A percentile compares a stretch with the other conserved stretches of the same genome.
Conservation (phyloP, 2,797 vertebrate genomes). For the Siniperca scherzeri region DNA sequence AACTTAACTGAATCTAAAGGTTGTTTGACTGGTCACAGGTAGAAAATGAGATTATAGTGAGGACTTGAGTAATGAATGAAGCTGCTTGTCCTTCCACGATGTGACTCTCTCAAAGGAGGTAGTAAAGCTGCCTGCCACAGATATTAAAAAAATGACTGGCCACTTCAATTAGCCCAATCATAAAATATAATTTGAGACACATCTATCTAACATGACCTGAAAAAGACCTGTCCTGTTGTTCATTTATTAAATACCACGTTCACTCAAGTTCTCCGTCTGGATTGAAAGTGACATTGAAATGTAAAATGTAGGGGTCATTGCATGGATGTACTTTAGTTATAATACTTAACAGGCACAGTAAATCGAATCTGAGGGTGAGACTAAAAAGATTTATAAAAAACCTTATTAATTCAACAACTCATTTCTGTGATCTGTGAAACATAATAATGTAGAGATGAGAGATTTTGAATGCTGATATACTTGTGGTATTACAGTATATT, state of each 20-base stretch:
- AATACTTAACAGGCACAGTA: conserved; percentile 58
- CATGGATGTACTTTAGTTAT: conserved; percentile 28
- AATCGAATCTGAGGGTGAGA: conserved; percentile 46
- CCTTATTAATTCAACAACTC: conserved; percentile 18
- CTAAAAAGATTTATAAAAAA: conserved; percentile 29
- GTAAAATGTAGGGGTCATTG: conserved; percentile 39
- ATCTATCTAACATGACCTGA: conserved; percentile 67
- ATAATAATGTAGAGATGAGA: conserved; percentile 20
- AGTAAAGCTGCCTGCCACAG: conserved; percentile 62
- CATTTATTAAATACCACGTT: conserved; percentile 67
- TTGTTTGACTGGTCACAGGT: conserved; percentile 54
- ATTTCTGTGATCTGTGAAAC: conserved; percentile 30
- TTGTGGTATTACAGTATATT: not conserved
- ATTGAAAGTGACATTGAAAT: conserved; percentile 49
- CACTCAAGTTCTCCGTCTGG: conserved; percentile 38
- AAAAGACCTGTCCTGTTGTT: conserved; percentile 55
- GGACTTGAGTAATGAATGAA: conserved; percentile 64
- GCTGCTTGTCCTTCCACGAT: conserved; percentile 55
- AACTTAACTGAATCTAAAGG: conserved; percentile 54
- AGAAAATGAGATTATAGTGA: conserved; percentile 53
- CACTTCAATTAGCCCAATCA: conserved; percentile 76
- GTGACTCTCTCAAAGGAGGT: conserved; percentile 50
- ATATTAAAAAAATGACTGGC: conserved; percentile 71
- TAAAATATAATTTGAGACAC: conserved; percentile 68
- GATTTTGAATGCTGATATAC: conserved; percentile 1